Evolutionary conservation across 2,113 vertebrate genomes (phyloP).

Genomic region (Neodontobutis hainanensis): DNA sequence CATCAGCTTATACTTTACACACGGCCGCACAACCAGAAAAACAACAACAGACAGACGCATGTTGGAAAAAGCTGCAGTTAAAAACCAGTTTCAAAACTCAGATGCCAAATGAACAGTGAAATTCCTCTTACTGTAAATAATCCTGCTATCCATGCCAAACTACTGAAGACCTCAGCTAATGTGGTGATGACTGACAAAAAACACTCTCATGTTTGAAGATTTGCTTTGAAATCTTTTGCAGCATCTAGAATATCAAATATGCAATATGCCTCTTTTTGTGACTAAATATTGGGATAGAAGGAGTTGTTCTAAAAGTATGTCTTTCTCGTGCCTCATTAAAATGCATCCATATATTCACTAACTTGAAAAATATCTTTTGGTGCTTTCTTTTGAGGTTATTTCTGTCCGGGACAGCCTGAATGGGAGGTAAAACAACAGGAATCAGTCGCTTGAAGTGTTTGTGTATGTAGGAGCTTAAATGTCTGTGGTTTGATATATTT

Average conservation of each 20-base stretch:
- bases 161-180: slow-evolving; percentile 5
- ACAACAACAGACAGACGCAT: slow-evolving; percentile 1
- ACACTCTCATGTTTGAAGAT: background rate
- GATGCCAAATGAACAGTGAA: background rate
- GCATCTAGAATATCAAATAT: background rate
- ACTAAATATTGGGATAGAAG: too few relatives aligned
- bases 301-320: too few relatives aligned
- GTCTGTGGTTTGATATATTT: slow-evolving; percentile 9
- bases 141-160: background rate
- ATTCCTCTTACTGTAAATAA: slow-evolving; percentile 2
- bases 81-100: background rate
- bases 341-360: too few relatives aligned
- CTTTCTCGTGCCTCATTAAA: too few relatives aligned
- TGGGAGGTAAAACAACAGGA: slow-evolving; percentile 66
- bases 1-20: slow-evolving; percentile 37
- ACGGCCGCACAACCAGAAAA: slow-evolving; percentile 22
- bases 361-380: background rate
- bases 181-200: slow-evolving; percentile 6
- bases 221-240: too few relatives aligned
- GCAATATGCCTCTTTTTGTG: background rate
- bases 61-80: background rate
- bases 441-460: slow-evolving; percentile 42
- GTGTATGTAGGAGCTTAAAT: slow-evolving; percentile 22
- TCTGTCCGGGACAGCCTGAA: slow-evolving; percentile 42
- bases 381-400: slow-evolving; percentile 49